phyloP scores from a whole-genome alignment of 2,113 vertebrate species.

The Rynchops niger region DNA sequence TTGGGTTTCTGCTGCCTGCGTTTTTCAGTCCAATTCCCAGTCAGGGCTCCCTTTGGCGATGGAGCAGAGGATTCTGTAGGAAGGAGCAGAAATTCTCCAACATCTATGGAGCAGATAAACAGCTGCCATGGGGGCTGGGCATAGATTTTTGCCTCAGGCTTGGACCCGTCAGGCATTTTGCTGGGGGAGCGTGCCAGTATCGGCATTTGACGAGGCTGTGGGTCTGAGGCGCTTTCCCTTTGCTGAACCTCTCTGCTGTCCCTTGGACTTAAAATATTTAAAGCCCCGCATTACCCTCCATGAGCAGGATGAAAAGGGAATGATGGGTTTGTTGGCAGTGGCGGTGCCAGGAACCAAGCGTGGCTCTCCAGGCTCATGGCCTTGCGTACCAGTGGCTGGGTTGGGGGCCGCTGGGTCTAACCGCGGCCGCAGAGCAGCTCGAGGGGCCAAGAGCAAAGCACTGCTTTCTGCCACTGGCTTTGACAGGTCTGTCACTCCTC shows the following conservation, averaged over 20 bases:
- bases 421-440: fast-evolving
- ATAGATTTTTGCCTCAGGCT: slow-evolving; percentile 41
- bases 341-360: fast-evolving
- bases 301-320: not conserved
- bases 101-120: not conserved
- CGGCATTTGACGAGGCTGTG: not conserved
- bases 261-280: not conserved
- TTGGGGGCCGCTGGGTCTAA: fast-evolving
- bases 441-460: not conserved
- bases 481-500: not conserved
- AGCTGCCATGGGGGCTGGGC: slow-evolving; percentile 31
- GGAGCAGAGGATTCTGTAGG: not conserved
- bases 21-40: slow-evolving; percentile 29
- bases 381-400: fast-evolving
- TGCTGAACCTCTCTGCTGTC: not conserved
- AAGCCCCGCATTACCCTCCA: fast-evolving
- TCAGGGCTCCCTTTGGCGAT: not conserved
- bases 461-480: not conserved
- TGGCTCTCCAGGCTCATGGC: not conserved
- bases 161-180: not conserved
- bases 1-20: not conserved
- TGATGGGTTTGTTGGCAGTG: not conserved
- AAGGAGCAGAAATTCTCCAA: not conserved
- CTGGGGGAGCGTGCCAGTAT: not conserved
- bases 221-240: not conserved